Base-by-base conservation (phyloP, 2,888 invertebrate species). In the Myopa tessellatipennis region DNA sequence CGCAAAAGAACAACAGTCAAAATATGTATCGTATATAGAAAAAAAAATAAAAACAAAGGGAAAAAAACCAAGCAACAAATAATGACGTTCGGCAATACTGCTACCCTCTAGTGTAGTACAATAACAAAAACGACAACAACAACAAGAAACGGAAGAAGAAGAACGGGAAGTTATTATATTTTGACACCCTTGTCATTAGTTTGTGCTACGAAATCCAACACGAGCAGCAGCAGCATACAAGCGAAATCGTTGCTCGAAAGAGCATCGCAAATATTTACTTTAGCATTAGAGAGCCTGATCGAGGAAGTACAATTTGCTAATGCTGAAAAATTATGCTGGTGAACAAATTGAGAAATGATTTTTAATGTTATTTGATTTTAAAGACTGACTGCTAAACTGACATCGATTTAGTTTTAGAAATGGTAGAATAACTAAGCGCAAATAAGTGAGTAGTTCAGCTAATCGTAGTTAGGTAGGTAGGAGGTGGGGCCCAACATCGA, bases 321-420 rank as follows among this genome's bases (percentile, higher is more conserved):
- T 80, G 74, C 80, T 81, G 79, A 81, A 83, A 82, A 82, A 83
- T 82, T 82, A 82, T 83, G 82, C 82, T 81, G 81, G 82, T 81
- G 74, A 10, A 40, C 76, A 80, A 77, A 77, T 65, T 75, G 67
- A 69, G 26, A 68, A 68, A 74, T 61, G 16, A 67, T 38, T 65
- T 74, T 58, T 52, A 74, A 68, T 67, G 61, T 58, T 68, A 38
- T 55, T 68, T 68, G 63, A 74, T 65, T 65, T 67, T n/a, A 60
- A 16, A 61, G 36, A 16, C 4, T 7, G 12, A 16, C 10, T n/a
- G 10, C 52, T 58, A 3, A 60, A 72, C 38, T 34, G n/a, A n/a
- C n/a, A n/a, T 26, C 18, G 26, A 26, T 26, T 26, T 26, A 26
- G 26, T 26, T 26, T 26, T 26, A 26, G 26, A 26, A 26, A 26